Percentiles rank a stretch among this genome's conserved stretches.
Evolutionary conservation across 2,888 invertebrate genomes (phyloP).

Genomic region (Agonum fuliginosum): DNA sequence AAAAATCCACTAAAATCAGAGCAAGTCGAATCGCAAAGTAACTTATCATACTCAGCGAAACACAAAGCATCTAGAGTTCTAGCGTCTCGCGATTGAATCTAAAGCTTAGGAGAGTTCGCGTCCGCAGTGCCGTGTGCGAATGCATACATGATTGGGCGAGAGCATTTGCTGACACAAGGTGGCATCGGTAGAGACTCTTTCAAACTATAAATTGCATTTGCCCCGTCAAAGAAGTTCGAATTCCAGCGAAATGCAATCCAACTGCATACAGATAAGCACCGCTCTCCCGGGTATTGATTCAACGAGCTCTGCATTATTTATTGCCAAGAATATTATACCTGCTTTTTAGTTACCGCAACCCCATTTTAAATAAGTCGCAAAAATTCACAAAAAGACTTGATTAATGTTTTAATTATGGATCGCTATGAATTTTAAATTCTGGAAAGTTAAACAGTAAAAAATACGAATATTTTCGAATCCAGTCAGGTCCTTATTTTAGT

Average conservation of each 20-base stretch:
- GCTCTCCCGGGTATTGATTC: constrained; percentile 48
- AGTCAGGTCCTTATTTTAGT: too few relatives aligned
- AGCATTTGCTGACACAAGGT: constrained; percentile 58
- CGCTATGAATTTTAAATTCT: not conserved
- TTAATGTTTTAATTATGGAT: constrained; percentile 21
- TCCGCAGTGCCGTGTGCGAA: constrained; percentile 2
- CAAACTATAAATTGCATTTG: constrained; percentile 59
- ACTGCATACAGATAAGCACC: constrained; percentile 57
- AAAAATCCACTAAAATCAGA: not conserved
- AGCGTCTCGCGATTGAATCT: constrained; percentile 49
- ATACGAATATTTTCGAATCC: too few relatives aligned
- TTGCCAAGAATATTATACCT: constrained; percentile 39
- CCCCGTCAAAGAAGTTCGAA: constrained; percentile 56
- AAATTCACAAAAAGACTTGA: constrained; percentile 5
- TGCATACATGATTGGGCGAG: constrained; percentile 55
- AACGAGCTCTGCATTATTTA: constrained; percentile 44
- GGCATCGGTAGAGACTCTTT: constrained; percentile 56
- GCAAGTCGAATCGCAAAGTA: constrained; percentile 15
- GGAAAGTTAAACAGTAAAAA: too few relatives aligned
- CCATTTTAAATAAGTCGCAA: not conserved
- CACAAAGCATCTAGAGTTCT: constrained; percentile 50
- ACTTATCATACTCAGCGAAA: constrained; percentile 50
- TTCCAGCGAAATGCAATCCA: constrained; percentile 54
- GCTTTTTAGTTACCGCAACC: constrained; percentile 16
- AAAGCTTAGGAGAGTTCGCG: not conserved